Evolutionary conservation across 1,140 invertebrate genomes (phyloP).

Genomic region (Hyles vespertilio): DNA sequence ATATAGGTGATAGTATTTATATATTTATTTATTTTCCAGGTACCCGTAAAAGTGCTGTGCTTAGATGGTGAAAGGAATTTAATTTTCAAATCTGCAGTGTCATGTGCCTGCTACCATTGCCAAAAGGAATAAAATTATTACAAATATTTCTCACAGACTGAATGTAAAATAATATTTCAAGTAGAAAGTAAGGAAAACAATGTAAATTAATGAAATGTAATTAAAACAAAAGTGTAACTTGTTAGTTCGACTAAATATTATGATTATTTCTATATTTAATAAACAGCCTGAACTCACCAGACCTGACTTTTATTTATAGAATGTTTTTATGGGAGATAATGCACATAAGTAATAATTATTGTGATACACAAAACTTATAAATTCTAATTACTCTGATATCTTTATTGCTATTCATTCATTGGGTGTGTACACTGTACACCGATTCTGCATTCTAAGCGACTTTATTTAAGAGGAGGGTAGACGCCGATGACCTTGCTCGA

Average conservation of each 20-base stretch:
- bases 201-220: slow-evolving; percentile 10
- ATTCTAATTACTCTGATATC: no score
- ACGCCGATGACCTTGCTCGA: no score
- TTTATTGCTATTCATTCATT: no score
- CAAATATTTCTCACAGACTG: neutral
- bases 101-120: slow-evolving; percentile 90
- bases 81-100: slow-evolving; percentile 88
- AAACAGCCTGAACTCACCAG: no score
- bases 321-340: no score
- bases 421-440: no score
- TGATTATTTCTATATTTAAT: no score
- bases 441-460: no score
- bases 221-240: slow-evolving; percentile 31
- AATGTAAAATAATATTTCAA: neutral
- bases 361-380: no score
- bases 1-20: neutral
- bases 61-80: slow-evolving; percentile 85
- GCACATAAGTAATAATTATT: no score
- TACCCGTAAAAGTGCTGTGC: slow-evolving; percentile 83
- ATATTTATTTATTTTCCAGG: slow-evolving; percentile 76
- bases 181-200: slow-evolving; percentile 4
- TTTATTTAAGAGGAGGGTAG: no score
- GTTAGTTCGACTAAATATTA: neutral
- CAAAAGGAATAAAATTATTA: slow-evolving; percentile 81
- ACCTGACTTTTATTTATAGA: no score